Evolutionary conservation across 2,797 vertebrate genomes (phyloP).

Genomic region (Artibeus lituratus): DNA sequence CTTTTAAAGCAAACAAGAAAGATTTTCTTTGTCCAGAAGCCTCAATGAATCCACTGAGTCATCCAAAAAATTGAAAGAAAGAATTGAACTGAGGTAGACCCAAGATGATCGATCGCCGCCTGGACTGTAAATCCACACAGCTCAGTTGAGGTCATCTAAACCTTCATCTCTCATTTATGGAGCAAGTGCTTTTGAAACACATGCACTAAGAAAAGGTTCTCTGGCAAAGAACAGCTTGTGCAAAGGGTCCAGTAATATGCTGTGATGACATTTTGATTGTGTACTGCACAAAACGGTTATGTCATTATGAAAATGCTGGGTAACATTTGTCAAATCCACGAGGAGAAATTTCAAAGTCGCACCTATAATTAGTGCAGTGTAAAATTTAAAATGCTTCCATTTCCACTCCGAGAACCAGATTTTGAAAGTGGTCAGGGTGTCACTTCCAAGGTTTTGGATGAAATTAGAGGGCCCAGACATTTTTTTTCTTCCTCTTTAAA

Average conservation of each 20-base stretch:
- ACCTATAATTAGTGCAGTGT: conserved; percentile 67
- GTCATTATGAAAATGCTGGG: conserved; percentile 68
- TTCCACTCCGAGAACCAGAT: conserved; percentile 59
- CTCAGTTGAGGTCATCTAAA: conserved; percentile 59
- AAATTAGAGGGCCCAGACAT: conserved; percentile 55
- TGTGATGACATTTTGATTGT: conserved; percentile 71
- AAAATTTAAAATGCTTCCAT: conserved; percentile 66
- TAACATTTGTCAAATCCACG: conserved; percentile 68
- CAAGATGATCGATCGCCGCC: conserved; percentile 34
- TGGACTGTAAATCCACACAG: conserved; percentile 48
- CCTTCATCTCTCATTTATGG: conserved; percentile 65
- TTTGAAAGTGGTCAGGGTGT: conserved; percentile 55
- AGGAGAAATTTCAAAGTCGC: conserved; percentile 49
- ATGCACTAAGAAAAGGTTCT: conserved; percentile 70
- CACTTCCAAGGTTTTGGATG: conserved; percentile 44
- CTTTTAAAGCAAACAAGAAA: not conserved
- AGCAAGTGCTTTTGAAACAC: conserved; percentile 65
- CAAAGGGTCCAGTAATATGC: conserved; percentile 53
- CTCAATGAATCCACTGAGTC: conserved; percentile 34
- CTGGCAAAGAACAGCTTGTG: conserved; percentile 64
- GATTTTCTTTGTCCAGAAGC: conserved; percentile 33
- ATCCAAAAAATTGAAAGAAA: conserved; percentile 8
- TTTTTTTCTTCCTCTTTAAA: not conserved
- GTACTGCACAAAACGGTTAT: conserved; percentile 65
- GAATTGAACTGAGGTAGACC: conserved; percentile 37